Evolutionary conservation across 2,888 invertebrate genomes (phyloP), one percentile per base, ranked within the genome.

Genomic region (Drosophila limbata): DNA sequence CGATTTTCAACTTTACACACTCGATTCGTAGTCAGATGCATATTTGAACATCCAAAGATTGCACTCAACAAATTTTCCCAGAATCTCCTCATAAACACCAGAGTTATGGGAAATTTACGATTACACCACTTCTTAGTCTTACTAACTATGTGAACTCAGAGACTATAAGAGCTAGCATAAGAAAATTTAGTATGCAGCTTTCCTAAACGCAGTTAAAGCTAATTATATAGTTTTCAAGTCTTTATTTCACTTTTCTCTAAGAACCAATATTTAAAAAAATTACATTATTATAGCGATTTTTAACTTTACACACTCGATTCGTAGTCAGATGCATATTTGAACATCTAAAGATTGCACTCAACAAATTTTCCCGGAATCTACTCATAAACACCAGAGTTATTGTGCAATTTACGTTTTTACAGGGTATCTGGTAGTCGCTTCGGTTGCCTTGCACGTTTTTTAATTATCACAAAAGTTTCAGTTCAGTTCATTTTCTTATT

Each of bases 381-480:
- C n/a, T n/a, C 5, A 35, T 1, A 35, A 13, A 6, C 37, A n/a
- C 37, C n/a, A 37, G 5, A 13, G 13, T 5, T 13, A 8, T 39
- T 9, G 0, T 4, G 13, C 1, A 4, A 35, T 35, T 13, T 17
- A 3, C 4, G 4, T 3, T 28, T 39, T 39, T 3, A 17, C 15
- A 56, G 55, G 56, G 55, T 56, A 56, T 48, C 31, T 17, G 10
- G 1, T 1, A n/a, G 40, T 55, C 13, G 42, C 4, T 8, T 6
- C 21, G 13, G 5, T 6, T n/a, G 35, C 10, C 4, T 10, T 4
- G 10, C 13, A 17, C 37, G 8, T 77, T 77, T 88, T 83, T 88
- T 83, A 86, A 84, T 86, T 88, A 88, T 75, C 73, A 73, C 71
- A 86, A 84, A 86, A 77, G 79, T 79, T 66, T 64, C 37, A 45